phyloP scores from a whole-genome alignment of 2,797 vertebrate species.

The Rhinoraja longicauda region DNA sequence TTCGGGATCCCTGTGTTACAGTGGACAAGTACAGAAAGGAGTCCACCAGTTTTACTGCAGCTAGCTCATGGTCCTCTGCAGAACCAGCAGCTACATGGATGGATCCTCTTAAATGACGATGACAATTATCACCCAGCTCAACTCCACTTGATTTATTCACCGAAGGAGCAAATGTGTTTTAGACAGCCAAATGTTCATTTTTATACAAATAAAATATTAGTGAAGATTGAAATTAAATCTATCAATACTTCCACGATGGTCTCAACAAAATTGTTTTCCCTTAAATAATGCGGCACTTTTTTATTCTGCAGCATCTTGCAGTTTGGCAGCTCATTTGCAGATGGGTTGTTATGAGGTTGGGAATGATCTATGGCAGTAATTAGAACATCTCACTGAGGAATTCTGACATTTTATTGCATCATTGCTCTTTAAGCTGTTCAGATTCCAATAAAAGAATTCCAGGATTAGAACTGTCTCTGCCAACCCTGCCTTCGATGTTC shows the following conservation, averaged over 20 bases:
- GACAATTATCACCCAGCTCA: no score
- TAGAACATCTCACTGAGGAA: constrained; percentile 38
- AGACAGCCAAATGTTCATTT: not conserved
- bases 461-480: not conserved
- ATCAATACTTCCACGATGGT: not conserved
- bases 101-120: not conserved
- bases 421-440: constrained; percentile 42
- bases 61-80: no score
- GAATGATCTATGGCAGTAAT: constrained; percentile 43
- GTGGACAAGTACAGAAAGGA: no score
- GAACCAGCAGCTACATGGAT: not conserved
- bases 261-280: not conserved
- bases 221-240: not conserved
- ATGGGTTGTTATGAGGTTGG: constrained; percentile 43
- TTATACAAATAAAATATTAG: not conserved
- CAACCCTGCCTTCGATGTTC: not conserved
- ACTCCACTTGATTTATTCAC: not conserved
- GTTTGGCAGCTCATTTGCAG: constrained; percentile 48
- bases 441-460: constrained; percentile 29
- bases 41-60: no score
- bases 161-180: not conserved
- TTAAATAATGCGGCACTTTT: constrained; percentile 6
- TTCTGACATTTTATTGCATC: constrained; percentile 41
- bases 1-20: no score
- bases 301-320: constrained; percentile 45